Evolutionary conservation across 2,113 vertebrate genomes (phyloP).

Genomic region (Hippotragus niger): DNA sequence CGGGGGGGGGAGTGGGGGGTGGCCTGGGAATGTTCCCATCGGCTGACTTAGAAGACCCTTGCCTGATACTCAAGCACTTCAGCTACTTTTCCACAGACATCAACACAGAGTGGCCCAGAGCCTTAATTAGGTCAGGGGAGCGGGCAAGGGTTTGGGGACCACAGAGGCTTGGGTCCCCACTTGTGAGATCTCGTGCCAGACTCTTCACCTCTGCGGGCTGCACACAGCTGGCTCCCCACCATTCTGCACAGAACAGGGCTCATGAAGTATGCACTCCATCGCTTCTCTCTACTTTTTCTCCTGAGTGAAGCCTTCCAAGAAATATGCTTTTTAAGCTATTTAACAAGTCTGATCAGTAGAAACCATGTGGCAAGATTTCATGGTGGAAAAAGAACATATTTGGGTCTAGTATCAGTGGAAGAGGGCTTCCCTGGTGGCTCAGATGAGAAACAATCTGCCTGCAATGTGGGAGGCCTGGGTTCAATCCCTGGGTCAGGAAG

Average conservation of each 20-base stretch:
- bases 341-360: not conserved
- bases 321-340: not conserved
- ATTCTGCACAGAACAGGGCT: not conserved
- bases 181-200: not conserved
- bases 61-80: too few relatives aligned
- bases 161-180: too few relatives aligned
- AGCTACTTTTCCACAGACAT: not conserved
- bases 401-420: not conserved
- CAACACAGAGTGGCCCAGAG: not conserved
- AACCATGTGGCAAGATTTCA: not conserved
- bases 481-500: not conserved
- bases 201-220: not conserved
- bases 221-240: rapidly evolving
- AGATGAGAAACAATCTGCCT: not conserved
- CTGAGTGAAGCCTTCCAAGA: not conserved
- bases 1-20: too few relatives aligned
- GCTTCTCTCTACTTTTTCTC: not conserved
- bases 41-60: not conserved
- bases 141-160: not conserved
- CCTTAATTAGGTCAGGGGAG: not conserved
- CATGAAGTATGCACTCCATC: not conserved
- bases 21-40: not conserved
- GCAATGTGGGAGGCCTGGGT: not conserved
- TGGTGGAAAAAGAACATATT: not conserved
- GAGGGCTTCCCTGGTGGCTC: not conserved